Conservation (phyloP, 2,888 invertebrate genomes). For the Eudiplozoon nipponicum region DNA sequence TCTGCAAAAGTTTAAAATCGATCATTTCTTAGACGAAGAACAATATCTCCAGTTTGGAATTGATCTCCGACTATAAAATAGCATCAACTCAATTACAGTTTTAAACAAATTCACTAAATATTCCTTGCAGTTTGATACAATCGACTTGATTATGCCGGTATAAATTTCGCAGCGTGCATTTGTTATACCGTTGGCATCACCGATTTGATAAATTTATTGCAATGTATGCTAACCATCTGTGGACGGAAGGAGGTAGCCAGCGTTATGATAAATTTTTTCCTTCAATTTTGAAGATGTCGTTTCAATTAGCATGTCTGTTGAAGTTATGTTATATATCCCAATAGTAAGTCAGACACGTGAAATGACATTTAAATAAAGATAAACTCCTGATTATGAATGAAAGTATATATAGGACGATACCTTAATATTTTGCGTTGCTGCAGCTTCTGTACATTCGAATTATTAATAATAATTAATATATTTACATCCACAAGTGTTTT, state of each 20-base stretch:
- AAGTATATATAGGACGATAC: too few species aligned
- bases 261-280: constrained; percentile 20
- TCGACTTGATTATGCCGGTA: not conserved
- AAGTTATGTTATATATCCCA: too few species aligned
- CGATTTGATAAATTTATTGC: constrained; percentile 21
- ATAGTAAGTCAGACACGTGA: too few species aligned
- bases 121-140: not conserved
- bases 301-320: too few species aligned
- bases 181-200: constrained; percentile 14
- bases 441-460: too few species aligned
- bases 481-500: too few species aligned
- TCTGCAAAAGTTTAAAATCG: constrained; percentile 19
- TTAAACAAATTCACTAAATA: constrained; percentile 2
- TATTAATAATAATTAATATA: too few species aligned
- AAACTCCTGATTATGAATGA: too few species aligned
- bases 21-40: constrained; percentile 19
- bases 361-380: too few species aligned
- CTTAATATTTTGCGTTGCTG: too few species aligned
- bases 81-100: constrained; percentile 11
- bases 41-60: constrained; percentile 20
- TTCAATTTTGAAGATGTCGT: constrained; percentile 19
- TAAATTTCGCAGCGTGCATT: constrained; percentile 1
- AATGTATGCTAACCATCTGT: constrained; percentile 19
- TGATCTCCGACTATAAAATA: constrained; percentile 18
- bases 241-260: constrained; percentile 19